Evolutionary conservation across 1,140 invertebrate species (phyloP).

Genomic region (Sitodiplosis mosellana): DNA sequence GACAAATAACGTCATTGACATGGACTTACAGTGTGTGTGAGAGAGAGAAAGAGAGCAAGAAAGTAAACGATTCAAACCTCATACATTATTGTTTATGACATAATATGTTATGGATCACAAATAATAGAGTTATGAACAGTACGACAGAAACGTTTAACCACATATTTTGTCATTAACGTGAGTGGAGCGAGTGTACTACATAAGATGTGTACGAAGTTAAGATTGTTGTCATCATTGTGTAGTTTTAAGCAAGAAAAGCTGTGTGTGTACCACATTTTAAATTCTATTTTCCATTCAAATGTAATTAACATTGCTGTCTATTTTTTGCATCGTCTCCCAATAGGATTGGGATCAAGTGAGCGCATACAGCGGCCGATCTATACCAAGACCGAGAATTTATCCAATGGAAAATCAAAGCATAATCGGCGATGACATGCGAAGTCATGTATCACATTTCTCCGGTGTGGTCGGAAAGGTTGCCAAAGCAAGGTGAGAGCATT

Average conservation of each 20-base stretch:
- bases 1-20: background rate
- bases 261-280: too few species aligned
- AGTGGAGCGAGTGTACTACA: too few species aligned
- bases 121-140: too few species aligned
- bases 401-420: slow-evolving; percentile 45
- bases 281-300: slow-evolving; percentile 6
- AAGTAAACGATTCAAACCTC: too few species aligned
- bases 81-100: too few species aligned
- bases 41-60: background rate
- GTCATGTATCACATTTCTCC: slow-evolving; percentile 41
- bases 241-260: too few species aligned
- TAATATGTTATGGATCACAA: too few species aligned
- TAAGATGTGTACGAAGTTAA: too few species aligned
- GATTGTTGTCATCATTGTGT: too few species aligned
- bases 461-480: slow-evolving; percentile 27
- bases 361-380: slow-evolving; percentile 73
- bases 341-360: slow-evolving; percentile 87
- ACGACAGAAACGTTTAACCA: too few species aligned
- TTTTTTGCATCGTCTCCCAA: slow-evolving; percentile 23
- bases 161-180: too few species aligned
- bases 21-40: too few species aligned
- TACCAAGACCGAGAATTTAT: slow-evolving; percentile 68
- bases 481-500: slow-evolving; percentile 29
- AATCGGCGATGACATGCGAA: slow-evolving; percentile 39
- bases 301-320: slow-evolving; percentile 9